A percentile compares a stretch with the other conserved stretches of the same genome.
phyloP scores from a whole-genome alignment of 92 coral and sea anemone species.

The Porites evermanni region DNA sequence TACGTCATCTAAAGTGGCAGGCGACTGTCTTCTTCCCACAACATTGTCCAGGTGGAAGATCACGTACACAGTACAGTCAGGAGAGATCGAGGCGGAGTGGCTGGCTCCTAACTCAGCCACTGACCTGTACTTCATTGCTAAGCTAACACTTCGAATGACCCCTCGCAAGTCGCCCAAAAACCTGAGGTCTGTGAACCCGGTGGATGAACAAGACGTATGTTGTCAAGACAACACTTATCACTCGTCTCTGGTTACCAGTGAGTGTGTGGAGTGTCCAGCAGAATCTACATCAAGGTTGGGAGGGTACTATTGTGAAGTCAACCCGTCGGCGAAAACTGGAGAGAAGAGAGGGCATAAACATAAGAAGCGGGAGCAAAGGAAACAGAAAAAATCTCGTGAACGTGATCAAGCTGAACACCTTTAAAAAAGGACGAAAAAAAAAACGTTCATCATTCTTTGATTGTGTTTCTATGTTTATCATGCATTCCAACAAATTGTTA shows the following conservation, averaged over 20 bases:
- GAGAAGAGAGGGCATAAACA: too few species aligned
- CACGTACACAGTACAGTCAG: slow-evolving; percentile 36
- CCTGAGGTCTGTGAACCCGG: background rate
- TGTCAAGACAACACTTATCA: background rate
- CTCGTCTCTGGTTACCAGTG: background rate
- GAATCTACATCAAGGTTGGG: background rate
- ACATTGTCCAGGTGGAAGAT: slow-evolving; percentile 63
- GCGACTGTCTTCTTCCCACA: slow-evolving; percentile 68
- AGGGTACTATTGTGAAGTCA: background rate
- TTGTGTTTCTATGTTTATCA: too few species aligned
- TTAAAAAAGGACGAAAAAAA: too few species aligned
- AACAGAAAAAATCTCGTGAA: too few species aligned
- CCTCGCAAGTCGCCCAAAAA: slow-evolving; percentile 5
- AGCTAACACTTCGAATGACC: slow-evolving; percentile 45
- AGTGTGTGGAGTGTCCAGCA: background rate
- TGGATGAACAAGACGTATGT: background rate
- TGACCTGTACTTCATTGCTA: slow-evolving; percentile 51
- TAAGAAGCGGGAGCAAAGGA: too few species aligned
- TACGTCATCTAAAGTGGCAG: slow-evolving; percentile 37
- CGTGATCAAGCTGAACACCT: too few species aligned
- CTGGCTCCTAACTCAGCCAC: slow-evolving; percentile 58
- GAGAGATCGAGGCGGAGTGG: slow-evolving; percentile 39
- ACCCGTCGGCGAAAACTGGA: too few species aligned
- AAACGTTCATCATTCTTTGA: too few species aligned
- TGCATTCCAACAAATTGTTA: too few species aligned